phyloP scores from a whole-genome alignment of 2,888 invertebrate genomes.

The Mesorhabditis sp. region DNA sequence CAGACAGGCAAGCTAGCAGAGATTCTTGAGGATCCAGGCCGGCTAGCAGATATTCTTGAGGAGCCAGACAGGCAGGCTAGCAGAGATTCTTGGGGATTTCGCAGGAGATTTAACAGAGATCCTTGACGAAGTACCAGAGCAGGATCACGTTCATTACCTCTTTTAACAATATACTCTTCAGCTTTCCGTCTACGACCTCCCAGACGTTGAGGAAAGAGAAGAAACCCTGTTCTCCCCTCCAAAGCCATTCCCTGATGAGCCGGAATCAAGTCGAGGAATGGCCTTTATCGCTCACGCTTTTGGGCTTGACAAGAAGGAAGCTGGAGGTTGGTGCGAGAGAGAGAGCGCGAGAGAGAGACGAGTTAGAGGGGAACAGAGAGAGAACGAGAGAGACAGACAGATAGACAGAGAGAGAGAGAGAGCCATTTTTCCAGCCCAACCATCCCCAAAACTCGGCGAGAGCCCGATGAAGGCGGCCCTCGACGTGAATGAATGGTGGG shows the following conservation, averaged over 20 bases:
- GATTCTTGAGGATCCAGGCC: too few species aligned
- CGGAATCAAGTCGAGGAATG: slow-evolving; percentile 3
- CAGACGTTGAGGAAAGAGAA: slow-evolving; percentile 51
- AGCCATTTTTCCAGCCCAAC: background rate
- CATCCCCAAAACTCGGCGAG: slow-evolving; percentile 2
- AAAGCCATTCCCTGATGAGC: slow-evolving; percentile 10
- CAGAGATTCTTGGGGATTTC: too few species aligned
- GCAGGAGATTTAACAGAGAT: too few species aligned
- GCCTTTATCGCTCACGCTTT: background rate
- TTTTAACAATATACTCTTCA: slow-evolving; percentile 22
- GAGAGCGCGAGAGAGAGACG: slow-evolving; percentile 8
- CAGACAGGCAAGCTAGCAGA: too few species aligned
- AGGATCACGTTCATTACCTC: too few species aligned
- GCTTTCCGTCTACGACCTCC: slow-evolving; percentile 50
- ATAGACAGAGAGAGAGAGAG: slow-evolving; percentile 7
- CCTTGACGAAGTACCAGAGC: too few species aligned
- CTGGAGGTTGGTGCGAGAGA: background rate
- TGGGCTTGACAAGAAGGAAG: background rate
- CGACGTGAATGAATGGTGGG: background rate
- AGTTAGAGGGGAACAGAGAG: slow-evolving; percentile 11
- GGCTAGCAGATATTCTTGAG: too few species aligned
- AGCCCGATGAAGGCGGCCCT: background rate
- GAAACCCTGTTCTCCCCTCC: slow-evolving; percentile 38
- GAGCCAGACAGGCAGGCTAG: too few species aligned
- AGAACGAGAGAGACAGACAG: slow-evolving; percentile 18